Evolutionary conservation across 2,888 invertebrate species (phyloP).

Genomic region (Lithophane leautieri): DNA sequence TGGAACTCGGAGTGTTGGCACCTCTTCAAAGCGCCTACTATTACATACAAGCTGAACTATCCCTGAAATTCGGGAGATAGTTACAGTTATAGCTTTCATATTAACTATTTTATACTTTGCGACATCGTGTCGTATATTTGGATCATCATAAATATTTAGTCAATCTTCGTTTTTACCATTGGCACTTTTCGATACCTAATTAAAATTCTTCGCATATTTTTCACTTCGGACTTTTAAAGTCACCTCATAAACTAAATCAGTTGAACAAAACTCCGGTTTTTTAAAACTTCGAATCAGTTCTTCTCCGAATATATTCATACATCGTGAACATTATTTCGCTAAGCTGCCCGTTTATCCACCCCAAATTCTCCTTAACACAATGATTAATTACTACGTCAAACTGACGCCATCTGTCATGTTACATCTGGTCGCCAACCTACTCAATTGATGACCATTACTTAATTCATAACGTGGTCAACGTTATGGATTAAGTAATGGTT

Average conservation of each 20-base stretch:
- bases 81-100: slow-evolving; percentile 48
- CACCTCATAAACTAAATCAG: neutral
- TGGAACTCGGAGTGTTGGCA: slow-evolving; percentile 73
- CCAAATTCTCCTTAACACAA: slow-evolving; percentile 21
- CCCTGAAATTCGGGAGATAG: slow-evolving; percentile 57
- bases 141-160: neutral
- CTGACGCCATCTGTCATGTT: slow-evolving; percentile 16
- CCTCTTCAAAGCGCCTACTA: slow-evolving; percentile 69
- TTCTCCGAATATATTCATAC: slow-evolving; percentile 1
- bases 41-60: slow-evolving; percentile 45
- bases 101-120: slow-evolving; percentile 21
- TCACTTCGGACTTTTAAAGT: neutral
- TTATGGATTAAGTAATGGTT: too few relatives aligned
- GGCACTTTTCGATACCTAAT: neutral
- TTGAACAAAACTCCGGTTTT: neutral
- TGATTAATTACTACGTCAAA: slow-evolving; percentile 32
- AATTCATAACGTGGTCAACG: slow-evolving; percentile 28
- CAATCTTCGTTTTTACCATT: neutral
- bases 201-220: neutral
- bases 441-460: too few relatives aligned
- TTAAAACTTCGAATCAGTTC: neutral
- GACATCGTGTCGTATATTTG: neutral
- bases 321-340: neutral
- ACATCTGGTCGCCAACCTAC: too few relatives aligned
- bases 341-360: neutral